Conservation (phyloP, 1,140 invertebrate genomes). For the Bombus vancouverensis region DNA sequence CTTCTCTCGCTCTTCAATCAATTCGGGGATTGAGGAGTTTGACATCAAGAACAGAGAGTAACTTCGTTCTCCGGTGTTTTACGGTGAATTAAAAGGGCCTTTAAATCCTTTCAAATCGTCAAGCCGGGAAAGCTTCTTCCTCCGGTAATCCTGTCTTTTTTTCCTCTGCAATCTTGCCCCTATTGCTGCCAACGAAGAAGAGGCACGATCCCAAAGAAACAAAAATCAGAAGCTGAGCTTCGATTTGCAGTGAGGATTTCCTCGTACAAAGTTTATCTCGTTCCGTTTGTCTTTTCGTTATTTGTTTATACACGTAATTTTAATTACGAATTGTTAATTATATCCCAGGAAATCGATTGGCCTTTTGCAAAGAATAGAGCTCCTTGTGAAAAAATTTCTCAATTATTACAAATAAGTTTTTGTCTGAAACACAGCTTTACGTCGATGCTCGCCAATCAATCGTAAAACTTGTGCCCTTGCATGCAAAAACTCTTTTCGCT, state of each 20-base stretch:
- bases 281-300: neutral
- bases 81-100: conserved; percentile 45
- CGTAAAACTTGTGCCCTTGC: neutral
- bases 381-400: no score
- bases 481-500: neutral
- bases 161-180: conserved; percentile 18
- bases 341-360: neutral
- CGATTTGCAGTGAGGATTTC: neutral
- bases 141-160: conserved; percentile 22
- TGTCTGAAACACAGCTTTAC: neutral
- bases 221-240: neutral
- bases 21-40: conserved; percentile 31
- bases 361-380: no score
- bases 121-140: conserved; percentile 9
- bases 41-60: conserved; percentile 20
- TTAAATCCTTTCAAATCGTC: conserved; percentile 46
- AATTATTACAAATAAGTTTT: neutral
- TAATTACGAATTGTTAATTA: neutral
- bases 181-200: neutral
- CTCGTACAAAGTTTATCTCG: neutral
- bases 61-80: conserved; percentile 32
- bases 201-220: neutral
- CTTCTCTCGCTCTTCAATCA: conserved; percentile 11
- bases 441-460: neutral
- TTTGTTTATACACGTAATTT: neutral